phyloP scores from a whole-genome alignment of 2,888 invertebrate genomes.

The Cacoxenus indagator region DNA sequence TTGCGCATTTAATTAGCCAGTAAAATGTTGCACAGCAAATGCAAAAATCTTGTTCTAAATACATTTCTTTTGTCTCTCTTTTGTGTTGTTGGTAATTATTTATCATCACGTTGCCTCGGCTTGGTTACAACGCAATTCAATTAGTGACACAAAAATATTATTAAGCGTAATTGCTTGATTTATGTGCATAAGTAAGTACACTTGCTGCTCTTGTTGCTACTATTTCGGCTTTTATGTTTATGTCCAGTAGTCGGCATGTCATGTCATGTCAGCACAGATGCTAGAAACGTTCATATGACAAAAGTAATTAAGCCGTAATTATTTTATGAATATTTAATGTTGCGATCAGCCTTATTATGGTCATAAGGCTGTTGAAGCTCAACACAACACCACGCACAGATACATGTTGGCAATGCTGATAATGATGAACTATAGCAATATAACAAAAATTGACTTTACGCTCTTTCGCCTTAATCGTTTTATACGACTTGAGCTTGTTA shows the following conservation, averaged over 20 bases:
- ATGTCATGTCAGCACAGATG: background rate
- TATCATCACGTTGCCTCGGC: background rate
- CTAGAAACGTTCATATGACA: background rate
- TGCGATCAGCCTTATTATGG: background rate
- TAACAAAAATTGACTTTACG: slow-evolving; percentile 1
- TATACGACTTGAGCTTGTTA: background rate
- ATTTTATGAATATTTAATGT: slow-evolving; percentile 4
- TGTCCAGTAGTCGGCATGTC: background rate
- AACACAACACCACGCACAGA: background rate
- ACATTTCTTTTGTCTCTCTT: background rate
- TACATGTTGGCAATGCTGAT: background rate
- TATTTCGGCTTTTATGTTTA: slow-evolving; percentile 3
- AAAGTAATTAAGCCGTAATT: slow-evolving; percentile 19
- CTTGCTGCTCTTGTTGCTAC: background rate
- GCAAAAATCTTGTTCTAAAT: slow-evolving; percentile 52
- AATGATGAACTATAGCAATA: slow-evolving; percentile 20
- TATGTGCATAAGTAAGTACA: slow-evolving; percentile 54
- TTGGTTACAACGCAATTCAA: slow-evolving; percentile 53
- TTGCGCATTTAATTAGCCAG: slow-evolving; percentile 50
- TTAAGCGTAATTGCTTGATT: slow-evolving; percentile 45
- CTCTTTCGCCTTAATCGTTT: background rate
- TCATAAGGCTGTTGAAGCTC: background rate
- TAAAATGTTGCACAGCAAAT: slow-evolving; percentile 40
- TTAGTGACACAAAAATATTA: slow-evolving; percentile 34
- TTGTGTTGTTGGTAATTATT: background rate